A percentile compares a stretch with the other conserved stretches of the same genome.
Evolutionary conservation across 2,113 vertebrate genomes (phyloP).

Genomic region (Eidolon helvum): DNA sequence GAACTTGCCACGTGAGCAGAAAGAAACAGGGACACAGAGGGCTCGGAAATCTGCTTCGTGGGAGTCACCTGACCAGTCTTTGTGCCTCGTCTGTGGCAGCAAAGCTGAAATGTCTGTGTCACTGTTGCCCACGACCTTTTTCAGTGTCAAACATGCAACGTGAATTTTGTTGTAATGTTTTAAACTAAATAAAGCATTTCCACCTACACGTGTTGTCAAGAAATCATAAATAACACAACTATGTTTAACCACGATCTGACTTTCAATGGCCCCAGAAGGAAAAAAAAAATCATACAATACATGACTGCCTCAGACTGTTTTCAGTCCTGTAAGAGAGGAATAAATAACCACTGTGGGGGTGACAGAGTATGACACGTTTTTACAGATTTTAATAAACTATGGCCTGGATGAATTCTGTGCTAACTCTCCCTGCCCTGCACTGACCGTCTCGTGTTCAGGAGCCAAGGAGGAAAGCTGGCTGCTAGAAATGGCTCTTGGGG

Average conservation of each 20-base stretch:
- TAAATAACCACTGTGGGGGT: too few relatives aligned
- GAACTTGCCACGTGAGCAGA: neutral
- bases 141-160: neutral
- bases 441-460: neutral
- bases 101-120: neutral
- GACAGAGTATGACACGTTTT: neutral
- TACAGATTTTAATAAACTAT: neutral
- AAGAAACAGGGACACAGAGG: neutral
- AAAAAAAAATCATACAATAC: neutral
- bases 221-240: neutral
- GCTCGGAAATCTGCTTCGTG: neutral
- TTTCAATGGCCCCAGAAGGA: neutral
- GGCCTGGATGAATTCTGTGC: neutral
- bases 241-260: neutral
- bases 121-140: neutral
- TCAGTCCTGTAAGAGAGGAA: neutral
- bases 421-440: neutral
- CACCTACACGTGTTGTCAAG: neutral
- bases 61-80: neutral
- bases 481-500: neutral
- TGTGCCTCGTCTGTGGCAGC: conserved; percentile 43
- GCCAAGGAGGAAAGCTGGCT: neutral
- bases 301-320: neutral
- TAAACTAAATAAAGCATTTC: conserved; percentile 63
- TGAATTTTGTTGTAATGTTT: conserved; percentile 44